Conservation (phyloP, 2,797 vertebrate species). For the Oreochromis mossambicus region DNA sequence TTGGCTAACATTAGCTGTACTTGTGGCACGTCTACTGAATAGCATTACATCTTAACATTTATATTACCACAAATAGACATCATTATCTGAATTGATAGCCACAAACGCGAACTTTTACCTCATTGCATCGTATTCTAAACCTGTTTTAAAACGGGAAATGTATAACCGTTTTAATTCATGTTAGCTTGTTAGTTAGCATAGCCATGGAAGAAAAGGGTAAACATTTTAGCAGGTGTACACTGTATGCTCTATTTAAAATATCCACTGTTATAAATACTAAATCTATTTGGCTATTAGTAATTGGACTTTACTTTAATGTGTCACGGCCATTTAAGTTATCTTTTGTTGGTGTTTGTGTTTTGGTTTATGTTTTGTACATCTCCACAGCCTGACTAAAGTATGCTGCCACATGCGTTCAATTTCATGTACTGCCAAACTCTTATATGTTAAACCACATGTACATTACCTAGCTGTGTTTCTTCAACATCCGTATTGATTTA, state of each 20-base stretch:
- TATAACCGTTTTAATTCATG: neutral
- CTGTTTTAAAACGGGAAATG: neutral
- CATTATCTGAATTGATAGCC: fast-evolving
- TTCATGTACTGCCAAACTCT: conserved; percentile 42
- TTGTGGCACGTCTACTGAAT: conserved; percentile 1
- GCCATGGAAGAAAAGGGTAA: neutral
- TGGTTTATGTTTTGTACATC: neutral
- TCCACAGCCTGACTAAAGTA: neutral
- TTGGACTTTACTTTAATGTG: neutral
- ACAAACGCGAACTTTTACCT: neutral
- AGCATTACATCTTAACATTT: neutral
- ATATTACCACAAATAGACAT: neutral
- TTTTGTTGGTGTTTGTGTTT: neutral
- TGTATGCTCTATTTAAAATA: neutral
- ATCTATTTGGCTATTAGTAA: neutral
- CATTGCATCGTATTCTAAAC: neutral
- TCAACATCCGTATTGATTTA: conserved; percentile 71
- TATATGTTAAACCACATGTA: conserved; percentile 10
- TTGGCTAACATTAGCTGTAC: conserved; percentile 44
- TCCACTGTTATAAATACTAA: neutral
- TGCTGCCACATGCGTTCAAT: conserved; percentile 60
- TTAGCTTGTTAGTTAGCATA: conserved; percentile 28
- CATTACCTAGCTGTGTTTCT: conserved; percentile 20
- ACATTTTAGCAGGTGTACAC: neutral
- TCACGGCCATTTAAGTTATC: neutral